A percentile compares a stretch with the other conserved stretches of the same genome.
Evolutionary conservation across 2,113 vertebrate species (phyloP).

Genomic region (Acanthochromis polyacanthus): DNA sequence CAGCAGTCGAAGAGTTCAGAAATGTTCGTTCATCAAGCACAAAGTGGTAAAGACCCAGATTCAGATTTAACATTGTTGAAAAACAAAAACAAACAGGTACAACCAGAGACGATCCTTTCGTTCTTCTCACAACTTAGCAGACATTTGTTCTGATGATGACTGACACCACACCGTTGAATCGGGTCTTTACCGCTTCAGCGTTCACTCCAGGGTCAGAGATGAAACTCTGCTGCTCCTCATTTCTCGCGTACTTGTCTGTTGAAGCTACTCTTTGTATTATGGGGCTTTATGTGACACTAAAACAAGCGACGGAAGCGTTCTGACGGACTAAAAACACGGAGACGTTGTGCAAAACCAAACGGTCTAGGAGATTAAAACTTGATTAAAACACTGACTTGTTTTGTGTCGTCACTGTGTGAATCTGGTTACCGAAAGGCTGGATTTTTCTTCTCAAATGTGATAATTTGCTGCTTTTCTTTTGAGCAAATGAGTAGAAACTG

Average conservation of each 20-base stretch:
- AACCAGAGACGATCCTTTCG: too few relatives aligned
- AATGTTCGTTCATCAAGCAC: background rate
- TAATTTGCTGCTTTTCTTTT: too few relatives aligned
- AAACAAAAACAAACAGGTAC: too few relatives aligned
- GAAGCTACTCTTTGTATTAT: slow-evolving; percentile 59
- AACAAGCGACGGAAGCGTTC: slow-evolving; percentile 39
- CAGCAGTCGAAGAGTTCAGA: background rate
- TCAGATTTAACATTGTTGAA: too few relatives aligned
- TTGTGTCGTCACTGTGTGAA: background rate
- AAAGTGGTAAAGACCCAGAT: background rate
- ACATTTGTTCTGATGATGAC: too few relatives aligned
- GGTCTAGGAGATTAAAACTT: slow-evolving; percentile 52
- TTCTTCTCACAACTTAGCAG: background rate
- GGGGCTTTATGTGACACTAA: slow-evolving; percentile 60
- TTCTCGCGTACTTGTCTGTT: slow-evolving; percentile 54
- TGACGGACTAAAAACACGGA: slow-evolving; percentile 42
- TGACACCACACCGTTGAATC: background rate
- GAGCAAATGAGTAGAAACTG: too few relatives aligned
- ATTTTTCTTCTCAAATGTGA: too few relatives aligned
- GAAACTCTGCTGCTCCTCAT: background rate
- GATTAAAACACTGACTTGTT: slow-evolving; percentile 18
- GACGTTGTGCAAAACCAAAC: slow-evolving; percentile 56
- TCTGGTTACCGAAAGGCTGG: background rate
- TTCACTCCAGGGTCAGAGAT: slow-evolving; percentile 12
- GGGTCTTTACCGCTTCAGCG: background rate